Base-by-base conservation (phyloP, 2,888 invertebrate species). In the Nipponacmea schrenckii region DNA sequence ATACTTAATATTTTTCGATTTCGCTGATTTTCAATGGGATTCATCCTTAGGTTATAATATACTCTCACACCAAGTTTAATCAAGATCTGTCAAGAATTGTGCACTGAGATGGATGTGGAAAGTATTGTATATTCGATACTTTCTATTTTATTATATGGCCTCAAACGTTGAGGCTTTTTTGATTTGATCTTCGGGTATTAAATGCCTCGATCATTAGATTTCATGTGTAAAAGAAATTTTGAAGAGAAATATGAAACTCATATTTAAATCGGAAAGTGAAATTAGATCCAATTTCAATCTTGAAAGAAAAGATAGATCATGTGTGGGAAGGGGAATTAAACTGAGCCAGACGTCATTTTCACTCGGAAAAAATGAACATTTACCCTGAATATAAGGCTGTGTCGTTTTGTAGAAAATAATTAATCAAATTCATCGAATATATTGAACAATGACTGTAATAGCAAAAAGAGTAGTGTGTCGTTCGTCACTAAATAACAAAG, bases 371-470 rank as follows among this genome's bases (percentile, higher is more conserved):
- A 56, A 56, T 56, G n/a, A 56, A 56, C n/a, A 56, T 56, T 56
- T 20, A 24, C 56, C 56, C 56, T 10, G 10, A 24, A 56, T 56
- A 24, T 24, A 56, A 56, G 56, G 56, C 56, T 24, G 39, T 39
- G 56, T 20, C 56, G 56, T 20, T 56, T 56, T 56, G 56, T 56
- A 56, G 20, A 24, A 56, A 20, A 24, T 14, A 56, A 56, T 56
- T 56, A 56, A 56, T 56, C 56, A 56, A 56, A 56, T 56, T 56
- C 56, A 56, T 56, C 56, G 56, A 56, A 56, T 56, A 56, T 56
- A 56, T 56, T 56, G 20, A 24, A 56, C 56, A 56, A 56, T 56
- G 20, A 56, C 39, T 39, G 39, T 39, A 39, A 39, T 39, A 39
- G 39, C 39, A 8, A 39, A 39, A 39, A 39, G 5, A 39, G 39